phyloP scores from a whole-genome alignment of 2,113 vertebrate species.

The Merops nubicus region DNA sequence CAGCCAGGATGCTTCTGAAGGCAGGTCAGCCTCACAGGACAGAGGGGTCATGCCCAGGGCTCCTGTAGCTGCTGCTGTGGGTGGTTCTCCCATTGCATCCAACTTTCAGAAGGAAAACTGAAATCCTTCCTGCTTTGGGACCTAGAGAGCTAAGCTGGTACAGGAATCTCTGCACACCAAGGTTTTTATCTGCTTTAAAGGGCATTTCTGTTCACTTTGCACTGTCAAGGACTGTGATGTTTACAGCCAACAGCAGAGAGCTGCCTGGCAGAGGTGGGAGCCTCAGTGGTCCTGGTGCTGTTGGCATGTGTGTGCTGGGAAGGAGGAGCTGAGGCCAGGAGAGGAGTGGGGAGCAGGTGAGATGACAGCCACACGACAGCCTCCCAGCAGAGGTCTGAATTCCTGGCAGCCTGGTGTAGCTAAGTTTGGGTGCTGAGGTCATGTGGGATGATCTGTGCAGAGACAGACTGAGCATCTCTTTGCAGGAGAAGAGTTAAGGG shows the following conservation, averaged over 20 bases:
- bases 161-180: background rate
- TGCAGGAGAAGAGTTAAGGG: background rate
- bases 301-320: background rate
- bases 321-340: background rate
- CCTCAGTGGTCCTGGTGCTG: background rate
- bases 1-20: background rate
- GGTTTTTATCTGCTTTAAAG: background rate
- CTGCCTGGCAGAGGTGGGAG: background rate
- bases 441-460: background rate
- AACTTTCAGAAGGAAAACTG: background rate
- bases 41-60: background rate
- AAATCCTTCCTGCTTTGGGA: background rate
- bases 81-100: background rate
- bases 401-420: background rate
- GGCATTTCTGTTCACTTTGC: background rate
- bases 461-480: background rate
- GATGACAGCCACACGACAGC: accelerated
- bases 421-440: background rate
- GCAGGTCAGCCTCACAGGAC: background rate
- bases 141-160: background rate
- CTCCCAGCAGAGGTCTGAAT: background rate
- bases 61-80: background rate
- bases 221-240: background rate
- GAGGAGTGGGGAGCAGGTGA: background rate
- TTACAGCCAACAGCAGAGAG: background rate